Conservation (phyloP, 2,888 invertebrate genomes). For the Dione juno region DNA sequence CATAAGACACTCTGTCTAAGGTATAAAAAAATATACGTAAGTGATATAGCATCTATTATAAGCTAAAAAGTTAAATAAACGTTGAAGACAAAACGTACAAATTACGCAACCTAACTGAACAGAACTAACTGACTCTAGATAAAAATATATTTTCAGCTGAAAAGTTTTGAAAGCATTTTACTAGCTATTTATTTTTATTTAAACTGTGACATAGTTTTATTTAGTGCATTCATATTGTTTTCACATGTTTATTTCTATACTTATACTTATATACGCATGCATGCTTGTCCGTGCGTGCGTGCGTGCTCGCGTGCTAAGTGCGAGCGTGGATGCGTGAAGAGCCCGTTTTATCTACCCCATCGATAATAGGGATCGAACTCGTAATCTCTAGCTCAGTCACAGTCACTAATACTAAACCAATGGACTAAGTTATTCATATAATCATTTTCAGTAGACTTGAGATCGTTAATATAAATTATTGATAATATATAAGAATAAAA, state of each 20-base stretch:
- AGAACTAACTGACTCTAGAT: conserved; percentile 10
- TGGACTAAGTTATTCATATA: too few relatives aligned
- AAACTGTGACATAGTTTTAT: background rate
- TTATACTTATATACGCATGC: background rate
- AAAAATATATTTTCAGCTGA: conserved; percentile 10
- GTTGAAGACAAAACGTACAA: background rate
- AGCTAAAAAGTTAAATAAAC: background rate
- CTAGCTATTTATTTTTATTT: background rate
- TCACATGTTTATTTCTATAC: background rate
- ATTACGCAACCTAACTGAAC: background rate
- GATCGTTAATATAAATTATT: too few relatives aligned
- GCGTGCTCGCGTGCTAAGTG: background rate
- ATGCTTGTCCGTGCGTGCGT: background rate
- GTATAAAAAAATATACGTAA: background rate
- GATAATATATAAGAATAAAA: too few relatives aligned
- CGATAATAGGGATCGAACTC: too few relatives aligned
- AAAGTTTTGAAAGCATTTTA: conserved; percentile 10
- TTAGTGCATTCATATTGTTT: conserved; percentile 1
- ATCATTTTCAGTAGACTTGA: too few relatives aligned
- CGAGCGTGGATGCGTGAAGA: too few relatives aligned
- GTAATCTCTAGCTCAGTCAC: too few relatives aligned
- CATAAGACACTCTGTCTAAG: background rate
- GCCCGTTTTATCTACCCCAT: too few relatives aligned
- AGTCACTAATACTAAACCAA: too few relatives aligned
- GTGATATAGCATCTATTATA: background rate